Evolutionary conservation across 2,113 vertebrate species (phyloP).

Genomic region (Salvelinus sp.): DNA sequence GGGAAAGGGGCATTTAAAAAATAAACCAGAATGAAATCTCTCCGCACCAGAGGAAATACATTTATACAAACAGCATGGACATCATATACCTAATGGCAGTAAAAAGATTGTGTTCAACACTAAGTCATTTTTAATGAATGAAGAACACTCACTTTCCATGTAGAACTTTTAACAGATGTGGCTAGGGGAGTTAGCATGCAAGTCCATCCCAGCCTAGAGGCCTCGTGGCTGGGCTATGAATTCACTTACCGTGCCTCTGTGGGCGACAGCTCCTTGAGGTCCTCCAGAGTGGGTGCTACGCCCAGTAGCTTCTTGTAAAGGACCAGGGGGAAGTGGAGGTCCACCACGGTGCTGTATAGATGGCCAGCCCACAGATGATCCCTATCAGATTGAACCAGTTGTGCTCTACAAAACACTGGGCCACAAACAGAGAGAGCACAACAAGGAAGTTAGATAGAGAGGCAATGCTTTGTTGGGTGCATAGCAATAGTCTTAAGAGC

Average conservation of each 20-base stretch:
- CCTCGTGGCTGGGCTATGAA: not conserved
- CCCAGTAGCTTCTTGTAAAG: conserved; percentile 95
- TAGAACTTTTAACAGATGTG: not conserved
- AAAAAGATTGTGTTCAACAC: not conserved
- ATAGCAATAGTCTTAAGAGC: not conserved
- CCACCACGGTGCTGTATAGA: conserved; percentile 96
- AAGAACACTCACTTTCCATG: not conserved
- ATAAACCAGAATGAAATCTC: not conserved
- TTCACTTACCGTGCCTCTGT: conserved; percentile 89
- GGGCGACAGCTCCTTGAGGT: conserved; percentile 93
- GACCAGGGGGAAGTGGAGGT: conserved; percentile 92
- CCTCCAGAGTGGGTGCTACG: conserved; percentile 82
- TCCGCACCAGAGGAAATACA: not conserved
- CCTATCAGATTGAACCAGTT: conserved; percentile 98
- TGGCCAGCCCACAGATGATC: conserved; percentile 92
- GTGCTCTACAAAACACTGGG: conserved; percentile 95
- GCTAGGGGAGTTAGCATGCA: not conserved
- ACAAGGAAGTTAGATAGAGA: not conserved
- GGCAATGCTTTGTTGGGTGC: not conserved
- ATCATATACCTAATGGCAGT: not conserved
- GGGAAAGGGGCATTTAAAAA: not conserved
- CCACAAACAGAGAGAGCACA: not conserved
- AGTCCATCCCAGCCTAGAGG: not conserved
- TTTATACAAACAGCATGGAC: not conserved
- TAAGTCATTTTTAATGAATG: not conserved